Percentiles rank a stretch among this genome's conserved stretches.
phyloP scores from a whole-genome alignment of 1,140 invertebrate species.

The Palaemon carinicauda region DNA sequence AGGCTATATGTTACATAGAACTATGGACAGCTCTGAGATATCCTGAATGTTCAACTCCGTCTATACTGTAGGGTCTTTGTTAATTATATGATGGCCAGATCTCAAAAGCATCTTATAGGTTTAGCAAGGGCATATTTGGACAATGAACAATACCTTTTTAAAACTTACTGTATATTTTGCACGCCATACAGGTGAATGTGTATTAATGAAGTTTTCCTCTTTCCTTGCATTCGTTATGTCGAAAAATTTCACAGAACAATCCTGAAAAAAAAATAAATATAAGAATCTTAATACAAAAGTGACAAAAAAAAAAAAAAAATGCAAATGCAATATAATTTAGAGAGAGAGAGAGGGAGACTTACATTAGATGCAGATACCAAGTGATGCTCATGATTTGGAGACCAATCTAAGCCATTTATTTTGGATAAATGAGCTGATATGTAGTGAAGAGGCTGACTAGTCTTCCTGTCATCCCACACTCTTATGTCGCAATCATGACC shows the following conservation, averaged over 20 bases:
- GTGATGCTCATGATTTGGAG: conserved; percentile 50
- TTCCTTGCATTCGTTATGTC: conserved; percentile 84
- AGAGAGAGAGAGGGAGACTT: background rate
- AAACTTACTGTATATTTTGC: conserved; percentile 81
- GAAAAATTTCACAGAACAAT: conserved; percentile 83
- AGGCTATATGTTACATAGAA: no score
- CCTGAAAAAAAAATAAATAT: conserved; percentile 19
- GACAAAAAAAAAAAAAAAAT: background rate
- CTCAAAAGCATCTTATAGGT: no score
- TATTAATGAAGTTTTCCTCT: conserved; percentile 82
- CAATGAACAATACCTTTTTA: background rate
- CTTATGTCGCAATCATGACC: conserved; percentile 94
- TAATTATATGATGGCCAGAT: no score
- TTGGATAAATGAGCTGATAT: conserved; percentile 92
- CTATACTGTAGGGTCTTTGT: no score
- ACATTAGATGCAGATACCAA: conserved; percentile 56
- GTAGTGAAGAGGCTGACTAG: conserved; percentile 85
- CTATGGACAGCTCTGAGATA: no score
- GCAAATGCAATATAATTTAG: no score
- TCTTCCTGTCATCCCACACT: conserved; percentile 93
- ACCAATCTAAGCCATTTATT: conserved; percentile 93
- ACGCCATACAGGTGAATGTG: conserved; percentile 90
- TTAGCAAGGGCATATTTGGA: background rate
- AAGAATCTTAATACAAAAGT: background rate
- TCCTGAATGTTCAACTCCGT: no score